Base-by-base conservation (phyloP, 2,888 invertebrate species). In the Microctonus brassicae region DNA sequence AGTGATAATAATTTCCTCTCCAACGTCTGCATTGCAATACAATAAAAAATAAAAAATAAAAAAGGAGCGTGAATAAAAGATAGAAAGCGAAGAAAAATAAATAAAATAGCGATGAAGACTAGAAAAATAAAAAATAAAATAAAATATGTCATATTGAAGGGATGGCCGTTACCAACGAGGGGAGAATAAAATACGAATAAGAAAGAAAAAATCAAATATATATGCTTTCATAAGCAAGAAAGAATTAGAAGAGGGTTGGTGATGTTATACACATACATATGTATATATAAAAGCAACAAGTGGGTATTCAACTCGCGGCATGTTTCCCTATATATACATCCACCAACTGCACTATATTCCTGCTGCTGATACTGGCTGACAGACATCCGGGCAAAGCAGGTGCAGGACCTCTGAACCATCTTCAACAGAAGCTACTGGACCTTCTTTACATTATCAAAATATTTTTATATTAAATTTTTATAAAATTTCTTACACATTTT, bases 201-300 rank as follows among this genome's bases (percentile, higher is more conserved):
- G 52, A 62, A 69, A 72, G 52, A 72, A 33, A 17, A 20, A n/a
- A n/a, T n/a, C n/a, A n/a, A n/a, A n/a, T n/a, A n/a, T n/a, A n/a
- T n/a, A n/a, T n/a, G n/a, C n/a, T n/a, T n/a, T n/a, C n/a, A n/a
- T n/a, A 60, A 36, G 33, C 33, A 60, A 60, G 60, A 36, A 10
- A 36, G 60, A 34, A 36, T 13, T 34, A 6, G 10, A 34, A n/a
- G 29, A 60, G 34, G n/a, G 60, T 60, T 33, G 36, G 34, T 20
- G 20, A 20, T 17, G 20, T n/a, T n/a, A n/a, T n/a, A n/a, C n/a
- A n/a, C n/a, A n/a, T n/a, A n/a, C n/a, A n/a, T n/a, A n/a, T n/a
- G 55, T 34, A n/a, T 58, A 55, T 55, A 26, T 24, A 24, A 55
- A 55, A 85, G 85, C 85, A 85, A 85, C 85, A 85, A 85, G 85